A percentile compares a stretch with the other conserved stretches of the same genome.
phyloP scores from a whole-genome alignment of 2,113 vertebrate species.

The Notarius quadriscutis region DNA sequence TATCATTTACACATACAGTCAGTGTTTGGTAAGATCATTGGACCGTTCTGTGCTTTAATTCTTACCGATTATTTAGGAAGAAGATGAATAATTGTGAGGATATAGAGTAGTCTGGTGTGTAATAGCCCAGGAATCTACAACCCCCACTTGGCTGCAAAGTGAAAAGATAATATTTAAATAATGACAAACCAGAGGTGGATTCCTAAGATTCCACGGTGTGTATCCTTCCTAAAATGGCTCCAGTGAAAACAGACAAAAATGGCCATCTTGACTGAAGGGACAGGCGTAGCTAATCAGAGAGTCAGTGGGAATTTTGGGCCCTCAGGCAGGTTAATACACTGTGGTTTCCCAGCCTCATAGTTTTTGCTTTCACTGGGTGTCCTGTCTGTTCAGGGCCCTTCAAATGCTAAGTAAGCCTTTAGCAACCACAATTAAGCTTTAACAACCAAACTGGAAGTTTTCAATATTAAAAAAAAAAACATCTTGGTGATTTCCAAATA shows the following conservation, averaged over 20 bases:
- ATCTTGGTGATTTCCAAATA: background rate
- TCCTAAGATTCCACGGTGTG: background rate
- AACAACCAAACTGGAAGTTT: too few relatives aligned
- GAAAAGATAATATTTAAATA: slow-evolving; percentile 38
- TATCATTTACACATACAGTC: slow-evolving; percentile 12
- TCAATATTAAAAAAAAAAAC: too few relatives aligned
- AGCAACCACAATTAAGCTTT: background rate
- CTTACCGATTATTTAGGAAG: slow-evolving; percentile 7
- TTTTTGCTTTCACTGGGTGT: background rate
- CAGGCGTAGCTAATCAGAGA: background rate
- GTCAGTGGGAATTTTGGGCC: background rate
- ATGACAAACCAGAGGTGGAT: slow-evolving; percentile 30
- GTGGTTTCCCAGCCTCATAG: background rate
- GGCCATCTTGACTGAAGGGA: slow-evolving; percentile 12
- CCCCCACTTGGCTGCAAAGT: slow-evolving; percentile 3
- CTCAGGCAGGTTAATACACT: background rate
- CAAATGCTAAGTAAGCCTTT: background rate
- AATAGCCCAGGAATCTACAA: slow-evolving; percentile 36
- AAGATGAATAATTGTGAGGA: slow-evolving; percentile 34
- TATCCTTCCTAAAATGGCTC: slow-evolving; percentile 26
- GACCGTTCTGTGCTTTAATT: background rate
- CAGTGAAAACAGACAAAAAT: slow-evolving; percentile 33
- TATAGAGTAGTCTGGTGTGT: slow-evolving; percentile 22
- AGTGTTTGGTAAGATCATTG: slow-evolving; percentile 1
- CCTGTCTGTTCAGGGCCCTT: background rate